phyloP scores from a whole-genome alignment of 2,797 vertebrate species.

The Fistularia commersonii region DNA sequence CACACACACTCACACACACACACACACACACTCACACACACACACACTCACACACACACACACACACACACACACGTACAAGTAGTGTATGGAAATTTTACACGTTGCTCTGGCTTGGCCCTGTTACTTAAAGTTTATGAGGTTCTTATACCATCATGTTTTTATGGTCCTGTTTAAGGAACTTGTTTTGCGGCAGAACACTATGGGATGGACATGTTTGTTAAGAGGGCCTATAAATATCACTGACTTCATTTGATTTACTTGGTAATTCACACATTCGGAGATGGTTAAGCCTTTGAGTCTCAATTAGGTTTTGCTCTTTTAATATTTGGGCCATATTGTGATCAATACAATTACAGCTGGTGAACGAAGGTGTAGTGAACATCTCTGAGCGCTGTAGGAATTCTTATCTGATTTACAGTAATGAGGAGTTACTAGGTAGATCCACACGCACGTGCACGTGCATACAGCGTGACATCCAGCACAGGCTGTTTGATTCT shows the following conservation, averaged over 20 bases:
- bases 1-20: constrained; percentile 14
- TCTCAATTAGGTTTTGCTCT: constrained; percentile 33
- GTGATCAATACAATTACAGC: constrained; percentile 63
- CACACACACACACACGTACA: no score
- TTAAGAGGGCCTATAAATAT: constrained; percentile 28
- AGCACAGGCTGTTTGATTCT: constrained; percentile 41
- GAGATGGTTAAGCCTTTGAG: constrained; percentile 28
- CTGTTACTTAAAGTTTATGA: constrained; percentile 30
- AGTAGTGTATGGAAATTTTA: no score
- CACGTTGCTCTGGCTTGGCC: constrained; percentile 2
- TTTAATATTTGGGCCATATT: constrained; percentile 59
- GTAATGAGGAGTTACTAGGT: constrained; percentile 63
- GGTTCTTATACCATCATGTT: constrained; percentile 17
- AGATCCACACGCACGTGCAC: constrained; percentile 13
- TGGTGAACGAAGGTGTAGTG: constrained; percentile 37
- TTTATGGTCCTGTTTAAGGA: constrained; percentile 27
- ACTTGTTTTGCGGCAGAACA: constrained; percentile 32
- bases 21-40: background rate
- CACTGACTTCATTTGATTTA: constrained; percentile 30
- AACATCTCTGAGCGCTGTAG: constrained; percentile 47
- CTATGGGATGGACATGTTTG: constrained; percentile 22
- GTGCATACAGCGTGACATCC: no score
- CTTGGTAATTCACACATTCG: constrained; percentile 7
- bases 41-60: no score
- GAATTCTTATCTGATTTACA: constrained; percentile 64